Conservation (phyloP, 2,113 vertebrate species). For the Podiceps cristatus region DNA sequence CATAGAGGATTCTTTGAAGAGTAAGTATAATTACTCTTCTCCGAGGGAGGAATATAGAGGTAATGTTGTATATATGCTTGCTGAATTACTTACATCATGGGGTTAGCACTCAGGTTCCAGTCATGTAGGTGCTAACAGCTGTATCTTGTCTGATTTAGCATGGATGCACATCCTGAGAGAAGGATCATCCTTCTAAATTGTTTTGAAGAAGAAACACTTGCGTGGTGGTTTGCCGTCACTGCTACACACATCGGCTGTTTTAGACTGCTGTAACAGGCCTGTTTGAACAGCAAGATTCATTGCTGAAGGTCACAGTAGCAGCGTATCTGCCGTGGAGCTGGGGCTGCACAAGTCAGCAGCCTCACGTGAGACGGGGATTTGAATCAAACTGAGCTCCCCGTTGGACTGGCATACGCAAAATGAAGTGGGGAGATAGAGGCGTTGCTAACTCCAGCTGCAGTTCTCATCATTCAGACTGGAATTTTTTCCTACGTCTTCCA, state of each 20-base stretch:
- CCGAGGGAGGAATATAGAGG: neutral
- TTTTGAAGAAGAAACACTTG: neutral
- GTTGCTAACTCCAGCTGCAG: neutral
- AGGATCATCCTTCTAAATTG: neutral
- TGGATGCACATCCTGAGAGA: neutral
- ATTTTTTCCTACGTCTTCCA: neutral
- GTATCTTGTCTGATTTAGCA: neutral
- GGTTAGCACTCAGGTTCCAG: conserved; percentile 7
- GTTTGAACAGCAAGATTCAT: neutral
- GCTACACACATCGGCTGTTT: fast-evolving
- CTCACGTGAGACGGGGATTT: neutral
- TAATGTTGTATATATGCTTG: neutral
- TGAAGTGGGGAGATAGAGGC: neutral
- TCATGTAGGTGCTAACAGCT: conserved; percentile 9
- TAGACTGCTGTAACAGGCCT: neutral
- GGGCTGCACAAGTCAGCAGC: neutral
- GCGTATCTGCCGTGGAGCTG: neutral
- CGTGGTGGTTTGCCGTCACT: neutral
- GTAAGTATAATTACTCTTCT: conserved; percentile 18
- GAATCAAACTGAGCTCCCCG: neutral
- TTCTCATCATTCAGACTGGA: neutral
- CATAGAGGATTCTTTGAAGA: conserved; percentile 19
- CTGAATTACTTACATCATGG: neutral
- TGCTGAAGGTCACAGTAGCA: neutral
- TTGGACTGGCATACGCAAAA: neutral